Evolutionary conservation across 1,140 invertebrate genomes (phyloP), one percentile per base, ranked within the genome.

Genomic region (Heliconius hewitsoni): DNA sequence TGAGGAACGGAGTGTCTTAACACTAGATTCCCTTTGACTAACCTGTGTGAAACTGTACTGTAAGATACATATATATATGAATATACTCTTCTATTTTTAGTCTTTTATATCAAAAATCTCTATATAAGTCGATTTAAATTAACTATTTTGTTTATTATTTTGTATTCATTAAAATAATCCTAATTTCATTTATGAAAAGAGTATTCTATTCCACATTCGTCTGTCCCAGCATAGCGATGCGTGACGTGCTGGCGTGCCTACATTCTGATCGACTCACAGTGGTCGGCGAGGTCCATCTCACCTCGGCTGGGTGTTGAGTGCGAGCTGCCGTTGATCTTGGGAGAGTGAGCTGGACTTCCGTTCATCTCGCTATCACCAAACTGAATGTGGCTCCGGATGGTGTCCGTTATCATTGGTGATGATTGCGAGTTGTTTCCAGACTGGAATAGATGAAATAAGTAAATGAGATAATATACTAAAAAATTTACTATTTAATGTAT

Each of bases 321-420:
- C 30, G 88, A 88, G 86, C 92, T 93, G 50, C 93, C 93, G 83
- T 94, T 94, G 77, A 84, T 83, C 87, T 90, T 91, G 78, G 89
- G 91, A 42, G 89, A 91, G 78, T 91, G 89, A n/a, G 84, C 52
- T 3, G 89, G 88, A 80, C 90, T 91, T 74, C 86, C 91, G 85
- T 93, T 94, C 85, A 83, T 84, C 75, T 90, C 85, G 5, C 85
- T 75, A 77, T 93, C 91, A 9, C 91, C 92, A 80, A 95, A 94
- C 83, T 93, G 92, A 79, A 95, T 95, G 88, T 94, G 86, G 85
- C 93, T 94, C 82, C 93, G 91, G 74, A 93, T 92, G 2, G 89
- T 94, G 84, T 94, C 92, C 42, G 92, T 95, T 74, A 94, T 88
- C 91, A 93, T 90, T 19, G 93, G 90, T 3, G 88, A 84, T 37